A percentile compares a stretch with the other conserved stretches of the same genome.
phyloP scores from a whole-genome alignment of 2,888 invertebrate genomes.

The Ditylenchus weischeri region DNA sequence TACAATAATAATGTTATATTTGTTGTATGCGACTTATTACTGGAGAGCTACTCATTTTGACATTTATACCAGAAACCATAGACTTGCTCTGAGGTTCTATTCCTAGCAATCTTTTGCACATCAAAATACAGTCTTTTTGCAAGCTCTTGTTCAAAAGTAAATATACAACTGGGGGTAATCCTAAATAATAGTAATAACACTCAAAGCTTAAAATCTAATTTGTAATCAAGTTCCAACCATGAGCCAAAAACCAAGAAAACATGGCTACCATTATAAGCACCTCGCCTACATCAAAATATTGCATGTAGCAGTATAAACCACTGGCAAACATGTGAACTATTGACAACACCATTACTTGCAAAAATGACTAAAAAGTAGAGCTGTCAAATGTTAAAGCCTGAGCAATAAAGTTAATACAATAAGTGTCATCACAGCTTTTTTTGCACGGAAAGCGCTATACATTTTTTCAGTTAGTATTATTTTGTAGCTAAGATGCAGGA shows the following conservation, averaged over 20 bases:
- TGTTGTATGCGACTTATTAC: no score
- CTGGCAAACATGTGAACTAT: neutral
- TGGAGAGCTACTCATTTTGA: neutral
- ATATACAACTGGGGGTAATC: neutral
- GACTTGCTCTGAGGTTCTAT: neutral
- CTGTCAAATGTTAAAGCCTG: no score
- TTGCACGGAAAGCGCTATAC: no score
- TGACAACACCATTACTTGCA: neutral
- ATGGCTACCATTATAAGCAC: neutral
- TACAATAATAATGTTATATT: no score
- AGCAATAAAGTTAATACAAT: no score
- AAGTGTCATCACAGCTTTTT: no score
- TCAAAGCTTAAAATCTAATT: neutral
- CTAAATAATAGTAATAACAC: neutral
- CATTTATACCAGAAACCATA: neutral
- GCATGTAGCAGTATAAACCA: constrained; percentile 8
- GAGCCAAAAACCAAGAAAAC: constrained; percentile 1
- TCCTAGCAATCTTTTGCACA: neutral
- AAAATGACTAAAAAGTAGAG: neutral
- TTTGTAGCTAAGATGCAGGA: no score
- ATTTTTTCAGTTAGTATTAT: no score
- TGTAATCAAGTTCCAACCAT: neutral
- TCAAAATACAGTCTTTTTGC: neutral
- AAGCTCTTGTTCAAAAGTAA: neutral
- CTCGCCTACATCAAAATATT: constrained; percentile 1